Percentiles rank a stretch among this genome's conserved stretches.
Evolutionary conservation across 1,140 invertebrate genomes (phyloP).

Genomic region (Drosophila trapezifrons): DNA sequence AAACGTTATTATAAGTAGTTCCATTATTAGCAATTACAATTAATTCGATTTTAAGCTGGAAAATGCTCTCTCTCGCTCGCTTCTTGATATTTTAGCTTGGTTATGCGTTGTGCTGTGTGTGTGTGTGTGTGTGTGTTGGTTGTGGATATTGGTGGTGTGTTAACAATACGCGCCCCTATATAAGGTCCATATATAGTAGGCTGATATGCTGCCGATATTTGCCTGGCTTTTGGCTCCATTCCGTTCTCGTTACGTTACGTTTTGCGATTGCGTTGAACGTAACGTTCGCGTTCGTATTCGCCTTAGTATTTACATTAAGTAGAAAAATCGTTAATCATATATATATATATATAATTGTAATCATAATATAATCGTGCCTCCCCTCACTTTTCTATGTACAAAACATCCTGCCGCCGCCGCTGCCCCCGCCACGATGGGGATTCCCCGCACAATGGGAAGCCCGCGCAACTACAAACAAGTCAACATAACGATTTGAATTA

Average conservation of each 20-base stretch:
- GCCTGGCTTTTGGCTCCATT: constrained; percentile 18
- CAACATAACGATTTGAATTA: constrained; percentile 79
- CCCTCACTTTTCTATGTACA: constrained; percentile 46
- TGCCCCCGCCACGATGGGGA: background rate
- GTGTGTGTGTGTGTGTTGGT: constrained; percentile 16
- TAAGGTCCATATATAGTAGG: constrained; percentile 52
- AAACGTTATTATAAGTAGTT: constrained; percentile 29
- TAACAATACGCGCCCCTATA: constrained; percentile 64
- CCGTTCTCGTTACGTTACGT: background rate
- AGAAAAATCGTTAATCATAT: constrained; percentile 69
- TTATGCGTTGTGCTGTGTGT: constrained; percentile 11
- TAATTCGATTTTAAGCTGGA: constrained; percentile 26
- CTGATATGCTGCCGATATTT: constrained; percentile 75
- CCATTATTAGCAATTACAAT: constrained; percentile 34
- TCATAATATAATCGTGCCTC: background rate
- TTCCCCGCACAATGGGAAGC: constrained; percentile 8
- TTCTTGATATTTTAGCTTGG: constrained; percentile 10
- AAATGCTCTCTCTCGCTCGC: background rate
- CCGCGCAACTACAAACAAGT: constrained; percentile 72
- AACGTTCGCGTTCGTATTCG: constrained; percentile 42
- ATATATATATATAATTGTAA: constrained; percentile 16
- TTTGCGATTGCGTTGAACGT: constrained; percentile 21
- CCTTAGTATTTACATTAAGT: constrained; percentile 80
- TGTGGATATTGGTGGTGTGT: constrained; percentile 33
- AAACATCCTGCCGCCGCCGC: constrained; percentile 17